Percentiles rank a stretch among this genome's conserved stretches.
phyloP scores from a whole-genome alignment of 1,140 invertebrate genomes.

The Procambarus virginalis region DNA sequence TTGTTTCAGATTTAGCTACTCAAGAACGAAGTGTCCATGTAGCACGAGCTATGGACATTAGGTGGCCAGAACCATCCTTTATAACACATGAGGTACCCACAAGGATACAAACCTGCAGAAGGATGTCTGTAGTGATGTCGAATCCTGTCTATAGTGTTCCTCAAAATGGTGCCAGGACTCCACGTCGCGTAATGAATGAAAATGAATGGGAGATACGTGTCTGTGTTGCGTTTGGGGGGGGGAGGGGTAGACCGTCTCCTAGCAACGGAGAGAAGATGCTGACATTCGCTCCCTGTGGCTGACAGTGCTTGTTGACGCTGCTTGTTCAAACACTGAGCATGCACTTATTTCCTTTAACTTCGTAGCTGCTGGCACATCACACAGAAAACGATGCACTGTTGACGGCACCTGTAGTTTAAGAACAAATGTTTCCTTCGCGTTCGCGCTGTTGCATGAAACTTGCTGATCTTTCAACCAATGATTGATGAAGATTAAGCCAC shows the following conservation, averaged over 20 bases:
- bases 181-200: constrained; percentile 46
- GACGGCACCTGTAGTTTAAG: no score
- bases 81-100: not conserved
- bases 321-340: no score
- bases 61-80: not conserved
- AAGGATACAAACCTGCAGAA: constrained; percentile 17
- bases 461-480: no score
- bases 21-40: no score
- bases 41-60: no score
- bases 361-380: no score
- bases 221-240: not conserved
- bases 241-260: not conserved
- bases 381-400: no score
- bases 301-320: not conserved
- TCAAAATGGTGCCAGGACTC: constrained; percentile 44
- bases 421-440: no score
- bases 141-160: not conserved
- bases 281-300: not conserved
- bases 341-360: no score
- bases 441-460: no score
- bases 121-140: constrained; percentile 1
- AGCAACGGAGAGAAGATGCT: not conserved
- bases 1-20: no score
- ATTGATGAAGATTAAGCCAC: no score
- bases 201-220: constrained; percentile 40